These are phyloP conservation scores for Aplochiton taeniatus DNA, from an alignment of 2,797 vertebrate species.

Conservation along the genomic window DNA sequence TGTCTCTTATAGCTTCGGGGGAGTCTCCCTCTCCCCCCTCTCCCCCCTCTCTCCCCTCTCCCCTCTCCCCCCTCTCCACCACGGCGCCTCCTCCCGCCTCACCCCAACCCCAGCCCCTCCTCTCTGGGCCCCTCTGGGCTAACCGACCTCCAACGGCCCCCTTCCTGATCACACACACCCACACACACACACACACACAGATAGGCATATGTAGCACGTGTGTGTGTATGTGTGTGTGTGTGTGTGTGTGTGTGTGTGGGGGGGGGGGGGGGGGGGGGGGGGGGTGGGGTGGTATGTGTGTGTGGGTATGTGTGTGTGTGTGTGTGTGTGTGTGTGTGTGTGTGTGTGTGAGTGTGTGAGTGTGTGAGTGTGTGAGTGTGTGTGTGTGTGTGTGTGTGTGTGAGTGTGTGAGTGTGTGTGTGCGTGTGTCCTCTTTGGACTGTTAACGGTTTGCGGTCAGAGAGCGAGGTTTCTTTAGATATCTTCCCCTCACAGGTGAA, in stretches of 20 bases:
- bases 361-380: constrained; percentile 26
- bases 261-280: too few relatives aligned
- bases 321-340: not conserved
- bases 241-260: constrained; percentile 55
- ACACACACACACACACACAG: constrained; percentile 8
- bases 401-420: constrained; percentile 1
- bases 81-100: not conserved
- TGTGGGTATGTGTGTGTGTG: constrained; percentile 15
- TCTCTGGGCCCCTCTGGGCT: constrained; percentile 36
- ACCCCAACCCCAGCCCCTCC: constrained; percentile 8
- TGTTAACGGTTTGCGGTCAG: constrained; percentile 81
- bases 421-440: constrained; percentile 59
- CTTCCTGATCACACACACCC: constrained; percentile 53
- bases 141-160: constrained; percentile 53
- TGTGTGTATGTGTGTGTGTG: constrained; percentile 40
- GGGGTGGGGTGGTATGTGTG: too few relatives aligned
- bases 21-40: not conserved
- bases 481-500: constrained; percentile 69
- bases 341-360: constrained; percentile 9
- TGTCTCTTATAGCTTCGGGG: too few relatives aligned
- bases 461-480: constrained; percentile 61
- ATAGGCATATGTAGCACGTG: not conserved
- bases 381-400: constrained; percentile 21
- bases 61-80: not conserved
- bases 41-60: not conserved